Base-by-base conservation (phyloP, 2,888 invertebrate species). In the Gandaritis pyraliata region DNA sequence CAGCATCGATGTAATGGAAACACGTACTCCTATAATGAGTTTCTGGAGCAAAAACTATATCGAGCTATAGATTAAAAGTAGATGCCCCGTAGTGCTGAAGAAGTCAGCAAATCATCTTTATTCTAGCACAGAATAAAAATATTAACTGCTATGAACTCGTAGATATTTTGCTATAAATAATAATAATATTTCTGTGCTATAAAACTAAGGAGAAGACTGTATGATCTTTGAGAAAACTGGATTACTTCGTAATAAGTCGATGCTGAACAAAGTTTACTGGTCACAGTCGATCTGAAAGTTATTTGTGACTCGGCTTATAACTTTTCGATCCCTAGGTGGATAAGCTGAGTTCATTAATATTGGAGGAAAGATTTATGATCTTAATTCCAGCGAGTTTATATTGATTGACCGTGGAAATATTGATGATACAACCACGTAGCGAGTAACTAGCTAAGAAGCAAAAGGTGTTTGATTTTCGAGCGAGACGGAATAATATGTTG, bases 21-120 rank as follows among this genome's bases (percentile, higher is more conserved):
- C 83, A 82, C 82, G 83, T 82, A 74, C 75, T 60, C 45, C 66
- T 58, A 72, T 82, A 82, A 83, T 82, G 80, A 82, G 75, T 80
- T 81, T 78, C 76, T 77, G 74, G 77, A 78, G 65, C 64, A 67
- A 70, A 70, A 68, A 62, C 61, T 61, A 38, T 30, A 48, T 45
- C 13, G 54, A 64, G 48, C 58, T 49, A 62, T 58, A 58, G 53
- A 53, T 62, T 54, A 58, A 55, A 58, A 58, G 50, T 46, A 47
- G 46, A 33, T 48, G 55, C 50, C 39, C 39, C 50, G 46, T 50
- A 46, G 43, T 33, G 30, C 10, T 47, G 46, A n/a, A 46, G 36
- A 23, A 49, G 23, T 15, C 48, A 49, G 53, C 29, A 15, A 6
- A 11, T 43, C 23, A 41, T 52, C 11, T 18, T 11, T 11, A 45